These are phyloP conservation scores for Elysia crispata DNA, from an alignment of 2,888 invertebrate genomes.

Conservation along the genomic window DNA sequence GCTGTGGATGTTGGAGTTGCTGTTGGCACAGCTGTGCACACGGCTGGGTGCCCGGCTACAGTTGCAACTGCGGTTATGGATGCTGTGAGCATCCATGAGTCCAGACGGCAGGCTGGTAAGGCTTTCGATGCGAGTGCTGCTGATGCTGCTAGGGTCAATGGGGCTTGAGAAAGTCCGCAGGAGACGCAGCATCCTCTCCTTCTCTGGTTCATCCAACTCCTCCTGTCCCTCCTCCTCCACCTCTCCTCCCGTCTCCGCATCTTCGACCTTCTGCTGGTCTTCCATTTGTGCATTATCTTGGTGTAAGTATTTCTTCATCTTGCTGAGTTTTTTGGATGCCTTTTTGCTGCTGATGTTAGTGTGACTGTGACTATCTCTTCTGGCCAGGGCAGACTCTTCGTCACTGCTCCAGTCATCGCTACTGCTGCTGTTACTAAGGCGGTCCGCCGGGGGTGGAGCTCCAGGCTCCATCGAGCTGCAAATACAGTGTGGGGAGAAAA, in stretches of 20 bases:
- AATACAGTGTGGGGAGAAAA: no score
- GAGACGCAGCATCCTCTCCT: constrained; percentile 35
- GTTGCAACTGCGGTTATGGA: background rate
- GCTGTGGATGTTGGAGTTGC: constrained; percentile 11
- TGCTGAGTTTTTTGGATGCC: no score
- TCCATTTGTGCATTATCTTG: background rate
- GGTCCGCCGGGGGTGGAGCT: background rate
- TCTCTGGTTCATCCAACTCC: constrained; percentile 31
- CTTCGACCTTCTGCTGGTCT: background rate
- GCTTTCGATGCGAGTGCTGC: constrained; percentile 15
- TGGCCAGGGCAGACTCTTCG: no score
- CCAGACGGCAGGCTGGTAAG: constrained; percentile 6
- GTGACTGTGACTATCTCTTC: no score
- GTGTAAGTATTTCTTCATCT: no score
- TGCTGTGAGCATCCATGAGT: background rate
- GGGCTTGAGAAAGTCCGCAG: constrained; percentile 31
- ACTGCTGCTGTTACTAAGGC: background rate
- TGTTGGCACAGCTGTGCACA: constrained; percentile 24
- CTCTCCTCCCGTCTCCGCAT: background rate
- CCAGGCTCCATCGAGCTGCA: no score
- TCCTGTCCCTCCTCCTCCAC: background rate
- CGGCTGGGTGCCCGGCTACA: background rate
- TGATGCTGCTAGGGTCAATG: constrained; percentile 35
- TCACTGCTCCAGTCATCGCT: background rate
- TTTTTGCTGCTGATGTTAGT: no score